A percentile compares a stretch with the other conserved stretches of the same genome.
phyloP scores from a whole-genome alignment of 2,797 vertebrate species.

The Ptychobarbus kaznakovi region DNA sequence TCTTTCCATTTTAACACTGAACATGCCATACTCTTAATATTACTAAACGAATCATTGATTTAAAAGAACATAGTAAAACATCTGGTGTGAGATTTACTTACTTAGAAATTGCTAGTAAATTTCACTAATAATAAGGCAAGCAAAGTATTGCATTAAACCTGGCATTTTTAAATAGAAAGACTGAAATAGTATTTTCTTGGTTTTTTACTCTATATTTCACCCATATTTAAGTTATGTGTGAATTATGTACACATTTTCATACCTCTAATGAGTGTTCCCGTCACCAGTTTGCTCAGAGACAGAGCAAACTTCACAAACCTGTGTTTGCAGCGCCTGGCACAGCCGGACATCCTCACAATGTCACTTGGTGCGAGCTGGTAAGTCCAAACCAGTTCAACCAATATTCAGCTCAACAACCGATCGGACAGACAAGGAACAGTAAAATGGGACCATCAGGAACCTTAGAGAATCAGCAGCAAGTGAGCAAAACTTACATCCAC shows the following conservation, averaged over 20 bases:
- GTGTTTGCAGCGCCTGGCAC: slow-evolving; percentile 88
- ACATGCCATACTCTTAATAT: background rate
- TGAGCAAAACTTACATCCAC: slow-evolving; percentile 51
- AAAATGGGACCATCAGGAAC: background rate
- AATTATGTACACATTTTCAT: slow-evolving; percentile 51
- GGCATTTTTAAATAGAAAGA: background rate
- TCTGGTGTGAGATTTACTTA: background rate
- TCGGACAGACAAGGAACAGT: background rate
- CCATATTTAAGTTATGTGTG: background rate
- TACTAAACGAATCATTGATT: background rate
- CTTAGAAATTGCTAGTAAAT: background rate
- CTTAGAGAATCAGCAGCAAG: slow-evolving; percentile 1
- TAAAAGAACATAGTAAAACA: background rate
- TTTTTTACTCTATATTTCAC: too few relatives aligned
- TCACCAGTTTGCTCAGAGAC: slow-evolving; percentile 88
- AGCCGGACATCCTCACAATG: slow-evolving; percentile 83
- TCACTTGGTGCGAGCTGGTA: slow-evolving; percentile 41
- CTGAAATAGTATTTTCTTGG: background rate
- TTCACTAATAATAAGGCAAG: background rate
- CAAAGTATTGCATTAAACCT: background rate
- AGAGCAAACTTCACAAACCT: slow-evolving; percentile 88
- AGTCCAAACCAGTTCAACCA: background rate
- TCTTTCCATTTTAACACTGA: background rate
- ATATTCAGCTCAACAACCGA: background rate
- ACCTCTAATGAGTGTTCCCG: slow-evolving; percentile 93